Percentiles rank a stretch among this genome's conserved stretches.
These are phyloP conservation scores for Campylomormyrus numenius DNA, from an alignment of 2,113 vertebrate species.

Conservation along the genomic window DNA sequence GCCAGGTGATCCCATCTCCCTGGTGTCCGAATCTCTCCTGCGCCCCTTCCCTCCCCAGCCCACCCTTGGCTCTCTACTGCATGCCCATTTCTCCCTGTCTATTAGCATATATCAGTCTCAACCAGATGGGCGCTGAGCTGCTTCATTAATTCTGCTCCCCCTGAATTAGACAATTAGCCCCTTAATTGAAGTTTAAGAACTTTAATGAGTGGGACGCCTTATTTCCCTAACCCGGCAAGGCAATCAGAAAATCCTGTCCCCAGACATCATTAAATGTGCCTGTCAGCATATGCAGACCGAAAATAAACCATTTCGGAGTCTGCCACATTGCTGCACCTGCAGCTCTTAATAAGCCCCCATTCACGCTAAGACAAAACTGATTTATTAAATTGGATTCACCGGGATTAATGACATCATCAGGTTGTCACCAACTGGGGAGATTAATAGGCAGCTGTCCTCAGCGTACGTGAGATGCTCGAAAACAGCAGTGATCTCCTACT, in stretches of 20 bases:
- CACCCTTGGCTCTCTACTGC: background rate
- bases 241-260: background rate
- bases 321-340: background rate
- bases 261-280: background rate
- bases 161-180: conserved; percentile 44
- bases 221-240: background rate
- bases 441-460: background rate
- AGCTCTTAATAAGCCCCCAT: background rate
- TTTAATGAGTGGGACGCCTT: conserved; percentile 35
- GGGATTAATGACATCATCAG: background rate
- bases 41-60: background rate
- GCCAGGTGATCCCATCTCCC: background rate
- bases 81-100: background rate
- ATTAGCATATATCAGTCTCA: conserved; percentile 27
- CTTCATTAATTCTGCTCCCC: conserved; percentile 44
- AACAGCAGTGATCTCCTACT: background rate
- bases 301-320: background rate
- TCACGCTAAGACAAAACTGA: background rate
- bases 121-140: conserved; percentile 42
- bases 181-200: conserved; percentile 48
- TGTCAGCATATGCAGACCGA: background rate
- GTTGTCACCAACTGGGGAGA: background rate
- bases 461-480: background rate
- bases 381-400: background rate
- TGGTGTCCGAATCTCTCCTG: background rate